Evolutionary conservation across 2,888 invertebrate species (phyloP).

Genomic region (Anthrax anthrax): DNA sequence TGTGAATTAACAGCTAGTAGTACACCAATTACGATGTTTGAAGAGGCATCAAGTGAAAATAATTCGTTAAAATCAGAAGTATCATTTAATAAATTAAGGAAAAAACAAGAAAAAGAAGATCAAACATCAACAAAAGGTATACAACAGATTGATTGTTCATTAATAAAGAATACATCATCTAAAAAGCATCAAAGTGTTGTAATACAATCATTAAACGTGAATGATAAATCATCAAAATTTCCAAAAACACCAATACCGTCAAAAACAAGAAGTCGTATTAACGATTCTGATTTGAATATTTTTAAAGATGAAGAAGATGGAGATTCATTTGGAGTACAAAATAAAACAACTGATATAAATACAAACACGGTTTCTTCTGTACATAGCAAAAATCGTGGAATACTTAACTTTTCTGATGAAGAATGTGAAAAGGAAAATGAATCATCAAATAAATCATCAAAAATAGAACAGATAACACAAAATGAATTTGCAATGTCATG

Average conservation of each 20-base stretch:
- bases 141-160: no score
- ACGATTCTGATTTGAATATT: slow-evolving; percentile 2
- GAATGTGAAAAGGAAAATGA: not conserved
- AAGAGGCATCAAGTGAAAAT: not conserved
- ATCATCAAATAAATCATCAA: not conserved
- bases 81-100: not conserved
- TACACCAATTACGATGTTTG: not conserved
- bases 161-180: not conserved
- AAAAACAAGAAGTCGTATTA: slow-evolving; percentile 15
- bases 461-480: not conserved
- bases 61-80: not conserved
- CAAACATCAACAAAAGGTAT: not conserved
- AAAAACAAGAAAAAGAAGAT: not conserved
- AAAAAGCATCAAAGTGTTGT: slow-evolving; percentile 14
- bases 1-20: not conserved
- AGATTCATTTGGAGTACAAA: no score
- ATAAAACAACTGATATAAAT: no score
- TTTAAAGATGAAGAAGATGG: no score
- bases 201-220: slow-evolving; percentile 13
- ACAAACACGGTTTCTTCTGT: no score
- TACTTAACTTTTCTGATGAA: not conserved
- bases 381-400: not conserved
- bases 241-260: slow-evolving; percentile 21
- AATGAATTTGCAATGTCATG: slow-evolving; percentile 12
- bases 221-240: slow-evolving; percentile 15